Base-by-base conservation (phyloP, 2,888 invertebrate species). In the Ormyrus pomaceus region DNA sequence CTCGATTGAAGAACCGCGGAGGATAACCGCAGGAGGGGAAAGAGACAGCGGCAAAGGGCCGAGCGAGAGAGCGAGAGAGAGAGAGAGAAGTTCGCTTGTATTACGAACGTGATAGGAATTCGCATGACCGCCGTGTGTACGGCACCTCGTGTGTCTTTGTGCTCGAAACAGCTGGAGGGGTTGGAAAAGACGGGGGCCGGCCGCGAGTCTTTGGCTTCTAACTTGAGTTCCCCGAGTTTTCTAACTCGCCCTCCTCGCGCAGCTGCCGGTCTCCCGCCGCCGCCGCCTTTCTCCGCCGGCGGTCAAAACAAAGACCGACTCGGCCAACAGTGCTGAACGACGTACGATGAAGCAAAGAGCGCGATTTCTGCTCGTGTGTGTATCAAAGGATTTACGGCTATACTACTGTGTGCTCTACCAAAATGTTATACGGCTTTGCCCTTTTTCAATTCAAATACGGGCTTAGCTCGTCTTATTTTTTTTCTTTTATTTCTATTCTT, bases 31-130 rank as follows among this genome's bases (percentile, higher is more conserved):
- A 61, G 68, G 13, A 45, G 4, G 46, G 61, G 66, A 73, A 75
- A 71, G 56, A 75, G 73, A 74, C 51, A 61, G 68, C 71, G 53
- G 81, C 82, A 78, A 80, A 83, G 83, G 84, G 80, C 70, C 69
- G 53, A 68, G 34, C 1, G 34, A 34, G 34, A 34, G 34, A 34
- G 34, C 0, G 34, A 34, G 34, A 34, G 34, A 34, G 34, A 34
- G 34, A 34, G 34, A 34, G 34, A 34, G 68, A 75, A 70, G 9
- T 68, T 69, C 11, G 80, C 83, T 86, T 86, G 86, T 87, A 87
- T 87, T 86, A 84, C 84, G 84, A 84, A 87, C 87, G 87, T 87
- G 87, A 85, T 84, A 77, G 77, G 87, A 87, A 87, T 87, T 84
- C 84, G 79, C 82, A 81, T 72, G 79, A n/a, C 50, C 51, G 56